Evolutionary conservation across 2,797 vertebrate genomes (phyloP).

Genomic region (Tauraco hartlaubi): DNA sequence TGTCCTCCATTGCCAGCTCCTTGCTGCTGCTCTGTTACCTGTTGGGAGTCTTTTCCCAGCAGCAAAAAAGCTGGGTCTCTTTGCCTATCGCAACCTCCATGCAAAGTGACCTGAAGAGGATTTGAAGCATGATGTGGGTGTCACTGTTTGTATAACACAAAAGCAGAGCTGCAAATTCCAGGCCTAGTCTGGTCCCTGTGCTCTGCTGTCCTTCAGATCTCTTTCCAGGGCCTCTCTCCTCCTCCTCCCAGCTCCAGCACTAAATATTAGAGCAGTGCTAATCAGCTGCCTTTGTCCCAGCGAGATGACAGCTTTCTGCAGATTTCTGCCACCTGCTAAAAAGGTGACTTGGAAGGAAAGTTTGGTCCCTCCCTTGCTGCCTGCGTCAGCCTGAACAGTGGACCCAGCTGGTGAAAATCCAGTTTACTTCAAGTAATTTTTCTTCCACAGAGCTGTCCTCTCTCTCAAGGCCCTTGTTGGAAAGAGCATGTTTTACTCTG

Average conservation of each 20-base stretch:
- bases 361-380: neutral
- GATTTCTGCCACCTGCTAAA: neutral
- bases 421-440: neutral
- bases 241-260: neutral
- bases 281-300: neutral
- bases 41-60: neutral
- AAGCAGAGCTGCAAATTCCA: neutral
- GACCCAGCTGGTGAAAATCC: conserved; percentile 9
- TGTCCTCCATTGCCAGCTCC: neutral
- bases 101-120: neutral
- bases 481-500: neutral
- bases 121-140: neutral
- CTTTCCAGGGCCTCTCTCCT: neutral
- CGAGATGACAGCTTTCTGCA: neutral
- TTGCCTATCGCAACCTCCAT: neutral
- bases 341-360: neutral
- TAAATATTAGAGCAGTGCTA: neutral
- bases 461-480: neutral
- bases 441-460: neutral
- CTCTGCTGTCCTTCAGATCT: neutral
- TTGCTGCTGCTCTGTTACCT: neutral
- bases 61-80: neutral
- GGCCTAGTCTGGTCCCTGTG: neutral
- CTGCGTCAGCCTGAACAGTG: rapidly evolving
- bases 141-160: neutral